Conservation (phyloP, 2,797 vertebrate genomes). For the Pogonophryne albipinna region DNA sequence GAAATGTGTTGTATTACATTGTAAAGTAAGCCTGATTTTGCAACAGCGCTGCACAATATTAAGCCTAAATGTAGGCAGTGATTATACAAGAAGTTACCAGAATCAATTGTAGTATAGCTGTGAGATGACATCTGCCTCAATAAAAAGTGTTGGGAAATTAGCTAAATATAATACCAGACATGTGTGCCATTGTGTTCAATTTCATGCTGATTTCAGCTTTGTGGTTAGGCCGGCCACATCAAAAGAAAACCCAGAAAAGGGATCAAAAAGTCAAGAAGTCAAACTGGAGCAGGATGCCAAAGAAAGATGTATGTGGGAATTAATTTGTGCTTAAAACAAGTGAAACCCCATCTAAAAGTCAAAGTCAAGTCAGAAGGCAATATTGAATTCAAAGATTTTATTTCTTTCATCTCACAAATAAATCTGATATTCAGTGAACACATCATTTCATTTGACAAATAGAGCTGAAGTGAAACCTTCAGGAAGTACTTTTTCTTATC, state of each 20-base stretch:
- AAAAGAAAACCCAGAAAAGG: neutral
- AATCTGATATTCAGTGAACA: conserved; percentile 2
- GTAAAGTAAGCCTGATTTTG: neutral
- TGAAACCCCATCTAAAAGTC: neutral
- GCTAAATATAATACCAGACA: no score
- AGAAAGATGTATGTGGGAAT: neutral
- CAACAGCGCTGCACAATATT: neutral
- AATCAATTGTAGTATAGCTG: neutral
- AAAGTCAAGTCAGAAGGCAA: conserved; percentile 14
- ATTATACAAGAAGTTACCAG: neutral
- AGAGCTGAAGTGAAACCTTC: conserved; percentile 53
- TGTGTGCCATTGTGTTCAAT: no score
- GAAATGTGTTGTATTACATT: no score
- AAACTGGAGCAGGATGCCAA: neutral
- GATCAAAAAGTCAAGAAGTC: neutral
- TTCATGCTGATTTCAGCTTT: no score
- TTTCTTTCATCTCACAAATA: conserved; percentile 37
- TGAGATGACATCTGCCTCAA: neutral
- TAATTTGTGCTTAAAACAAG: neutral
- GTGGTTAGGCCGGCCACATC: no score
- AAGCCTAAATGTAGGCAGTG: neutral
- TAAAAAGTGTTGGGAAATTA: neutral
- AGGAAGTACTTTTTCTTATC: conserved; percentile 11
- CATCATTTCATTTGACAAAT: neutral
- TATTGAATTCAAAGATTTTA: conserved; percentile 43